phyloP scores from a whole-genome alignment of 2,113 vertebrate genomes.

The Dicaeum eximium region DNA sequence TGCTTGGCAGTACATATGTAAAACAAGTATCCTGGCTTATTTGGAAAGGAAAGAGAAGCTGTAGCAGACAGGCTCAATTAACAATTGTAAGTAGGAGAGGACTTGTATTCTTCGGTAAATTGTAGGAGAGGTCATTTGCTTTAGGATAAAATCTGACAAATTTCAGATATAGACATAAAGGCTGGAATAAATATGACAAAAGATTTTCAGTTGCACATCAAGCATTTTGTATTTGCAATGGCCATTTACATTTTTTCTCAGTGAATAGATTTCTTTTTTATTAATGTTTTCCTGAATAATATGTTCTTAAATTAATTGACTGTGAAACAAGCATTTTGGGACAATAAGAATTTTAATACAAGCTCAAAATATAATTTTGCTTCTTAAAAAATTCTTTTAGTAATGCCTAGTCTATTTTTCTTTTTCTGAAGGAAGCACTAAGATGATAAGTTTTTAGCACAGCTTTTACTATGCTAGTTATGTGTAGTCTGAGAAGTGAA shows the following conservation, averaged over 20 bases:
- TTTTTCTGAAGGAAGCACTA: neutral
- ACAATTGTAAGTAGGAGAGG: slow-evolving; percentile 64
- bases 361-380: neutral
- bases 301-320: slow-evolving; percentile 39
- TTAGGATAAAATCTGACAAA: slow-evolving; percentile 72
- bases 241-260: slow-evolving; percentile 36
- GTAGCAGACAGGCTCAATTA: slow-evolving; percentile 68
- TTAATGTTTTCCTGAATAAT: slow-evolving; percentile 49
- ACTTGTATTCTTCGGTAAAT: slow-evolving; percentile 55
- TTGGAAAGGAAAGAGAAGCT: slow-evolving; percentile 48
- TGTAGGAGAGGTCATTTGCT: slow-evolving; percentile 70
- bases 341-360: slow-evolving; percentile 32
- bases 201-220: slow-evolving; percentile 51
- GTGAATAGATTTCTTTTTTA: slow-evolving; percentile 6
- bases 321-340: slow-evolving; percentile 36
- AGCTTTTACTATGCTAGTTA: slow-evolving; percentile 1
- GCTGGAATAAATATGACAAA: slow-evolving; percentile 58
- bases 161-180: slow-evolving; percentile 59
- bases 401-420: neutral
- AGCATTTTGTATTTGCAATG: slow-evolving; percentile 36
- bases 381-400: neutral
- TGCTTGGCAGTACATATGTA: slow-evolving; percentile 64
- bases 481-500: slow-evolving; percentile 2
- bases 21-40: slow-evolving; percentile 55
- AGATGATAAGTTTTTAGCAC: neutral